Percentiles rank a stretch among this genome's conserved stretches.
phyloP scores from a whole-genome alignment of 2,888 invertebrate genomes.

The Loripinus fragilis region DNA sequence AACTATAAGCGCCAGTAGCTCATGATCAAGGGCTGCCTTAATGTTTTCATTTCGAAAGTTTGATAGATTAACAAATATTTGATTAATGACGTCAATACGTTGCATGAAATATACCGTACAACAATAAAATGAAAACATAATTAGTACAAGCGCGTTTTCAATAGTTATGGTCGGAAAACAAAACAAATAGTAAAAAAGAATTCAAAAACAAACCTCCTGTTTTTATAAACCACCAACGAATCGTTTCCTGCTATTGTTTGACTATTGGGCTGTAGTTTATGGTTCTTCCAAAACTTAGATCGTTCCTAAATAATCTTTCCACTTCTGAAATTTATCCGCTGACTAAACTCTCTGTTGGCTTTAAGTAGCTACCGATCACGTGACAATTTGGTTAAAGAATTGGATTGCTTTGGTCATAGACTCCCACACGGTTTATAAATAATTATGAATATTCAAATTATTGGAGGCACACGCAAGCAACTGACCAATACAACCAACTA shows the following conservation, averaged over 20 bases:
- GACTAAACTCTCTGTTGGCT: slow-evolving; percentile 22
- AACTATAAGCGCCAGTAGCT: too few species aligned
- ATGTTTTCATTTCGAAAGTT: too few species aligned
- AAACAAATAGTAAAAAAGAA: too few species aligned
- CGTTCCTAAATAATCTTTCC: not conserved
- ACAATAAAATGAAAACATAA: too few species aligned
- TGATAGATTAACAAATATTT: too few species aligned
- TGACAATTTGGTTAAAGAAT: slow-evolving; percentile 19
- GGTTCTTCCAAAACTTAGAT: not conserved
- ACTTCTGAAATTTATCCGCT: slow-evolving; percentile 7
- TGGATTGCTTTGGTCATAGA: slow-evolving; percentile 1
- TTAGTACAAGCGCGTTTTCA: too few species aligned
- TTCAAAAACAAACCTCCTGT: too few species aligned
- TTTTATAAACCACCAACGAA: not conserved
- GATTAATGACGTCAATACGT: too few species aligned
- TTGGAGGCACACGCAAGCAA: not conserved
- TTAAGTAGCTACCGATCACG: slow-evolving; percentile 46
- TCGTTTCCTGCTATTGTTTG: not conserved
- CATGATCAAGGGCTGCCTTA: too few species aligned
- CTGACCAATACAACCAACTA: slow-evolving; percentile 7
- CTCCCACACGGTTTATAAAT: slow-evolving; percentile 14
- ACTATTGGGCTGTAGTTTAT: not conserved
- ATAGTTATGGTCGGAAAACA: too few species aligned
- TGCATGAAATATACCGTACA: too few species aligned
- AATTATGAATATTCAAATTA: slow-evolving; percentile 20